A percentile compares a stretch with the other conserved stretches of the same genome.
These are phyloP conservation scores for Hetaerina americana DNA, from an alignment of 1,140 invertebrate genomes.

Conservation along the genomic window DNA sequence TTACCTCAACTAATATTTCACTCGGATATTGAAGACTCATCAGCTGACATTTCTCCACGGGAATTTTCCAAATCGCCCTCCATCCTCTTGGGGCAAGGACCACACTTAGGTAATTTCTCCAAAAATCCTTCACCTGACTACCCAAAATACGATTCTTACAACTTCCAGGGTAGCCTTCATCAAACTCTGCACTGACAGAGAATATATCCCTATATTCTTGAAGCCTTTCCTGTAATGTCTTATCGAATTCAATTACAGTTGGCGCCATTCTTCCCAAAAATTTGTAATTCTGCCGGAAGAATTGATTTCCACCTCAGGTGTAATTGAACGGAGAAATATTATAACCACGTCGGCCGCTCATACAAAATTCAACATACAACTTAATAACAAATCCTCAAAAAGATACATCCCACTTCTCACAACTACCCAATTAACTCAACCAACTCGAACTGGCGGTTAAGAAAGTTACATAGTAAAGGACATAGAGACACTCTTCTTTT, in stretches of 20 bases:
- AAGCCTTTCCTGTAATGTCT: background rate
- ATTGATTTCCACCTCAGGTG: too few species aligned
- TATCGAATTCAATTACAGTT: background rate
- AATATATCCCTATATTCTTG: background rate
- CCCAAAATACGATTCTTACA: background rate
- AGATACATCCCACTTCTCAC: too few species aligned
- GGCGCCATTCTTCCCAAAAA: too few species aligned
- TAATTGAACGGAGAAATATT: too few species aligned
- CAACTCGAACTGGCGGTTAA: too few species aligned
- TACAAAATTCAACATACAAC: too few species aligned
- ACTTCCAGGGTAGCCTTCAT: background rate
- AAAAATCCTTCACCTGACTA: background rate
- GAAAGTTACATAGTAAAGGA: too few species aligned
- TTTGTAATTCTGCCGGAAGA: too few species aligned
- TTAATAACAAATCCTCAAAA: too few species aligned
- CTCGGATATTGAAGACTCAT: background rate
- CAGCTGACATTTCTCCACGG: background rate
- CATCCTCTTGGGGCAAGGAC: background rate
- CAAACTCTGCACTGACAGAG: background rate
- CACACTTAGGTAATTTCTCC: background rate
- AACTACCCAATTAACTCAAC: too few species aligned
- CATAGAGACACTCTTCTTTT: too few species aligned
- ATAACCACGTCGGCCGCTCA: too few species aligned
- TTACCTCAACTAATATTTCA: background rate
- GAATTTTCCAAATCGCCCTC: background rate